Evolutionary conservation across 2,113 vertebrate genomes (phyloP), one percentile per base, ranked within the genome.

Genomic region (Pipra filicauda): DNA sequence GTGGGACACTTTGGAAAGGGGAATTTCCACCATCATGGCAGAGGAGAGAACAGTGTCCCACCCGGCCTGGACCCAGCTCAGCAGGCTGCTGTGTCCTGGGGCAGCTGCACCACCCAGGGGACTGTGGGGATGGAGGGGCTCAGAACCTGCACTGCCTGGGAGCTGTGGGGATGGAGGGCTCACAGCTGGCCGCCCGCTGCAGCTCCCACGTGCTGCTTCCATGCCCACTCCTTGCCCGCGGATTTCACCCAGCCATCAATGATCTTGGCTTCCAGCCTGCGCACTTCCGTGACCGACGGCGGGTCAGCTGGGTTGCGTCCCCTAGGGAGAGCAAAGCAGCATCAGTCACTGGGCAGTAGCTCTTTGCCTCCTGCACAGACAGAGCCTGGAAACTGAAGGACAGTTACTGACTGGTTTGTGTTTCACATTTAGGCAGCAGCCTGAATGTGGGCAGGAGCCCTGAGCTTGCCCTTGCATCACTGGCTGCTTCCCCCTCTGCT

Each of bases 211-310:
- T 0, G 24, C 75, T 44, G 37, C 48, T 73, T n/a, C 44, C 0
- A 0, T 4, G 52, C 24, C 22, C 3, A 3, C 11, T 57, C 61
- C 43, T 4, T 6, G 27, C 22, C 4, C 7, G 95, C 96, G 1
- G 88, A 28, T 78, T 89, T 94, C 79, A 99, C 98, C 99, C 99
- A 99, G 76, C 96, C 43, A 0, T 46, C 30, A 31, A 99, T 99
- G 86, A 99, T 87, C 22, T 78, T 65, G 0, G 98, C 98, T 88
- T 99, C 99, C 0, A 97, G 96, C 94, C 85, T 97, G 39, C 99
- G 98, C 13, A 88, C 98, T 14, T 92, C 93, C 3, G 75, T 89
- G 7, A 99, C 99, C 0, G 99, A 98, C 0, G 9, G 75, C 1
- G 99, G 99, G 86, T 99, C 99, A 1, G 97, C 97, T 2, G 98